phyloP scores from a whole-genome alignment of 2,888 invertebrate species.

The Macrophya alboannulata region DNA sequence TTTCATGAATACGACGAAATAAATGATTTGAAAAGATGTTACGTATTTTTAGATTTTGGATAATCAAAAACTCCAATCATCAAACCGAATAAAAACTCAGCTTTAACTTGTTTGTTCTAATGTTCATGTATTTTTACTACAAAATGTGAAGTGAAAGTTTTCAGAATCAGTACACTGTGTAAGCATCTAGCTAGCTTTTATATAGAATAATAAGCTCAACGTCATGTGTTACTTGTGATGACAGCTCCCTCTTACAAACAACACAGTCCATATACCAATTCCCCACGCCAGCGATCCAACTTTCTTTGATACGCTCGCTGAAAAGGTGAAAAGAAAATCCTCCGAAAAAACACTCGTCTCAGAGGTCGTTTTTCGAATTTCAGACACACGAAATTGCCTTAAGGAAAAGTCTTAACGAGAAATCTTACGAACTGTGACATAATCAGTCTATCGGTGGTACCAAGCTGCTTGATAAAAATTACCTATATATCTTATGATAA shows the following conservation, averaged over 20 bases:
- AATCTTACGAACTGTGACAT: not conserved
- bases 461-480: not conserved
- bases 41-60: too few species aligned
- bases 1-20: too few species aligned
- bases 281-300: not conserved
- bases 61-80: too few species aligned
- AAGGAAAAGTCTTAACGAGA: not conserved
- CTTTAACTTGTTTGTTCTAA: too few species aligned
- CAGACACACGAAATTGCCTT: not conserved
- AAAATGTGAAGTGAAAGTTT: not conserved
- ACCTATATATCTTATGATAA: not conserved
- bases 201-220: not conserved
- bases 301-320: constrained; percentile 19
- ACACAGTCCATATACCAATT: not conserved
- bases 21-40: too few species aligned
- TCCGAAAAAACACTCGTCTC: not conserved
- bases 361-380: not conserved
- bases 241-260: not conserved
- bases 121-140: not conserved
- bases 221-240: not conserved
- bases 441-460: not conserved
- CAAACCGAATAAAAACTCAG: too few species aligned
- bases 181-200: not conserved
- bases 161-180: not conserved
- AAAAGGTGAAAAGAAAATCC: not conserved